Evolutionary conservation across 2,888 invertebrate genomes (phyloP).

Genomic region (Orchestes rusci): DNA sequence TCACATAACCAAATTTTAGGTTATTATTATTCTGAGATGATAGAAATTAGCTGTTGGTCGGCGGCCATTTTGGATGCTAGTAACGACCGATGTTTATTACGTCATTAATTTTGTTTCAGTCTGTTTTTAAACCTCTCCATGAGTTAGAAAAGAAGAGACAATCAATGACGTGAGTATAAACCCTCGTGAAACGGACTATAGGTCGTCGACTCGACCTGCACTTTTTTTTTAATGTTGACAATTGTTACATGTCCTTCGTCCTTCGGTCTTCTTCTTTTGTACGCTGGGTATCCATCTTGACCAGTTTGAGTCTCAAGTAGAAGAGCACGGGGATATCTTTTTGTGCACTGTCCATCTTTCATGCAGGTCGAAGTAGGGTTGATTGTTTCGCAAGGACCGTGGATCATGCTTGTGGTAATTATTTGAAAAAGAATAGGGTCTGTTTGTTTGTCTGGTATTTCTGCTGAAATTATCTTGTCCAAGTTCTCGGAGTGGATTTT

Average conservation of each 20-base stretch:
- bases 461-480: conserved; percentile 10
- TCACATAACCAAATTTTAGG: too few relatives aligned
- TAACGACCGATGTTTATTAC: too few relatives aligned
- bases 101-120: too few relatives aligned
- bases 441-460: conserved; percentile 2
- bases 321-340: conserved; percentile 9
- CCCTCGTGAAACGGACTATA: too few relatives aligned
- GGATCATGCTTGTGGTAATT: conserved; percentile 13
- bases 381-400: conserved; percentile 14
- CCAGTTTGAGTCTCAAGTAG: conserved; percentile 10
- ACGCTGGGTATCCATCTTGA: conserved; percentile 2
- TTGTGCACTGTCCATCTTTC: conserved; percentile 12
- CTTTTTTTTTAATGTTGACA: conserved; percentile 4
- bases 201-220: too few relatives aligned
- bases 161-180: too few relatives aligned
- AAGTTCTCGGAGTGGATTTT: conserved; percentile 1
- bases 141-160: too few relatives aligned
- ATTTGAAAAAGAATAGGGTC: conserved; percentile 12
- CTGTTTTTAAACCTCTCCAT: too few relatives aligned
- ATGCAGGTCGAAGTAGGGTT: conserved; percentile 15
- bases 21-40: too few relatives aligned
- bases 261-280: background rate
- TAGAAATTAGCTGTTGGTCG: too few relatives aligned
- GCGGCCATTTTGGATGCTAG: too few relatives aligned
- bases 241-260: background rate